Conservation (phyloP, 2,888 invertebrate species). For the Ctena decussata region DNA sequence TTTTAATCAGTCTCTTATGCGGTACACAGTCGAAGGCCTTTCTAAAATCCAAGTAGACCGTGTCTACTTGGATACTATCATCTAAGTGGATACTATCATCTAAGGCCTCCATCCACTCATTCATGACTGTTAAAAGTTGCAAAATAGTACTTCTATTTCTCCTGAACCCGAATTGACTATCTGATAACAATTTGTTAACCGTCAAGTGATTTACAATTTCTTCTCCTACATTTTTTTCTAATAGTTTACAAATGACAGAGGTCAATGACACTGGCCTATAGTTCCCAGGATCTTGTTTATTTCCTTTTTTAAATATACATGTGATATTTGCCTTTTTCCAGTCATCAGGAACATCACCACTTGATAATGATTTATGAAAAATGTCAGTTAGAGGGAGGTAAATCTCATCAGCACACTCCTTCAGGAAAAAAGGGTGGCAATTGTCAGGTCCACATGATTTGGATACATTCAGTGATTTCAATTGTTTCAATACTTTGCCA, state of each 20-base stretch:
- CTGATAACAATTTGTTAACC: conserved; percentile 6
- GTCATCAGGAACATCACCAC: background rate
- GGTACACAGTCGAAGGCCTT: conserved; percentile 31
- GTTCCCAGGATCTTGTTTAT: conserved; percentile 13
- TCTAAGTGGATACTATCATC: conserved; percentile 5
- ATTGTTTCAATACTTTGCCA: background rate
- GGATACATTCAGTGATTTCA: conserved; percentile 1
- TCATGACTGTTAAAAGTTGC: conserved; percentile 1
- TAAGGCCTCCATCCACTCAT: conserved; percentile 13
- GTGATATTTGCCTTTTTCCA: conserved; percentile 26
- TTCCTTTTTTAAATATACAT: conserved; percentile 23
- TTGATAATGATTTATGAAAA: background rate
- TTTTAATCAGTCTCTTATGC: background rate
- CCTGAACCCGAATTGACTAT: conserved; percentile 15
- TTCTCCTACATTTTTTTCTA: conserved; percentile 6
- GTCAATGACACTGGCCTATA: conserved; percentile 21
- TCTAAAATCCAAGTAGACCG: conserved; percentile 21
- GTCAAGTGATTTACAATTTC: conserved; percentile 1
- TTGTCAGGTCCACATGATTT: conserved; percentile 21
- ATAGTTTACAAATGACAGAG: conserved; percentile 3
- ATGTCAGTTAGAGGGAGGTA: background rate
- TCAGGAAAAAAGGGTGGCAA: conserved; percentile 8
- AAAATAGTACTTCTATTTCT: conserved; percentile 2
- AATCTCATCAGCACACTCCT: background rate
- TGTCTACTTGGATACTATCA: background rate